These are phyloP conservation scores for Scaptomyza parva DNA, from an alignment of 2,888 invertebrate species.

Conservation along the genomic window DNA sequence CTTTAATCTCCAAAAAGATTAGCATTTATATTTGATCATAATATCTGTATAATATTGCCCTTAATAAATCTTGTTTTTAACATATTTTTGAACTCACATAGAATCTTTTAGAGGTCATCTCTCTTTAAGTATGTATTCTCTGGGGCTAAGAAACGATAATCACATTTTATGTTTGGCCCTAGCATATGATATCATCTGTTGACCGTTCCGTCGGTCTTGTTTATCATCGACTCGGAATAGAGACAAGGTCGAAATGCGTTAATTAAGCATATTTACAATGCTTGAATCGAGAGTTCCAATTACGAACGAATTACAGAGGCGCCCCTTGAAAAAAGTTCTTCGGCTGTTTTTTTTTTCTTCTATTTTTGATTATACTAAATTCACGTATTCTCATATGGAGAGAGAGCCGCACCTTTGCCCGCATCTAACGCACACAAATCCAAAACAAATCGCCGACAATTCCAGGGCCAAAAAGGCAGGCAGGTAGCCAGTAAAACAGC, in stretches of 20 bases:
- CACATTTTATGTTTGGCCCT: neutral
- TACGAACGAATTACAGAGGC: constrained; percentile 13
- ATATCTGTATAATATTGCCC: neutral
- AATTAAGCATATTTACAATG: constrained; percentile 50
- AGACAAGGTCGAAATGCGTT: constrained; percentile 53
- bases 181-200: constrained; percentile 45
- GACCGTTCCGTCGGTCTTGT: constrained; percentile 37
- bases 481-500: neutral
- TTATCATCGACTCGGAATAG: constrained; percentile 18
- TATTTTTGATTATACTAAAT: constrained; percentile 21
- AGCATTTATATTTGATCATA: neutral
- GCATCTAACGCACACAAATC: too few relatives aligned
- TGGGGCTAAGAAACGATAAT: neutral
- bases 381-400: neutral
- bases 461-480: constrained; percentile 49
- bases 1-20: neutral
- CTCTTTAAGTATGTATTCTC: neutral
- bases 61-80: constrained; percentile 1
- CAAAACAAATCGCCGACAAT: constrained; percentile 3
- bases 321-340: constrained; percentile 37
- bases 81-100: neutral
- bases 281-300: constrained; percentile 23
- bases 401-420: neutral
- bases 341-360: too few relatives aligned
- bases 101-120: neutral